Evolutionary conservation across 1,140 invertebrate species (phyloP), one percentile per base, ranked within the genome.

Genomic region (Philopotamus ludificatus): DNA sequence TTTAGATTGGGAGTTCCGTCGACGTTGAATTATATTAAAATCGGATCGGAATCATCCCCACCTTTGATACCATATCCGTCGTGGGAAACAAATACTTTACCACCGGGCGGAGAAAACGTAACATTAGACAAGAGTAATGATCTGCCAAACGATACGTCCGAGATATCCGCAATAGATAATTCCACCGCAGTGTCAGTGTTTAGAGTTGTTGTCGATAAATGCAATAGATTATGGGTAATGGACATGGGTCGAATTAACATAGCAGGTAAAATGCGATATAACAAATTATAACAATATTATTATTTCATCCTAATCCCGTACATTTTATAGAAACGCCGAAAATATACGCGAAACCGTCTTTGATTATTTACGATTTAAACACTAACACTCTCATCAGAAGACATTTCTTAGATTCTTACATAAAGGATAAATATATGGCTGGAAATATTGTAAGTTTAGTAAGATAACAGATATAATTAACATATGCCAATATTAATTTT

Each of bases 1-100:
- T 90, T 88, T 88, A 89, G 87, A 71, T 81, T 82, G n/a, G 89
- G 89, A 1, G 86, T 90, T 1, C 84, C 85, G 1, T 83, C 87
- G 3, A 85, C 86, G 12, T 76, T 91, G 10, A 89, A 89, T 73
- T 89, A 87, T 70, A 76, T 91, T 12, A 82, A 82, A 58, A 68
- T 84, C 1, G 75, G 81, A 2, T 10, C 10, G 39, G 81, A 78
- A 0, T 75, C 82, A 18, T 83, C 81, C 72, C 85, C 85, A 1
- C 74, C 77, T n/a, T 73, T 90, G 1, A 85, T 76, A 42, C 87
- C 89, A 0, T 91, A 90, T 75, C 89, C 89, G 22, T 81, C 83
- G 66, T 85, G 86, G 77, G 79, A 87, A 51, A 79, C 83, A 0
- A 90, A 89, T 70, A 76, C 82, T 15, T 71, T 86, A 9, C 77